phyloP scores from a whole-genome alignment of 1,140 invertebrate species.

The Zaprionus capensis region DNA sequence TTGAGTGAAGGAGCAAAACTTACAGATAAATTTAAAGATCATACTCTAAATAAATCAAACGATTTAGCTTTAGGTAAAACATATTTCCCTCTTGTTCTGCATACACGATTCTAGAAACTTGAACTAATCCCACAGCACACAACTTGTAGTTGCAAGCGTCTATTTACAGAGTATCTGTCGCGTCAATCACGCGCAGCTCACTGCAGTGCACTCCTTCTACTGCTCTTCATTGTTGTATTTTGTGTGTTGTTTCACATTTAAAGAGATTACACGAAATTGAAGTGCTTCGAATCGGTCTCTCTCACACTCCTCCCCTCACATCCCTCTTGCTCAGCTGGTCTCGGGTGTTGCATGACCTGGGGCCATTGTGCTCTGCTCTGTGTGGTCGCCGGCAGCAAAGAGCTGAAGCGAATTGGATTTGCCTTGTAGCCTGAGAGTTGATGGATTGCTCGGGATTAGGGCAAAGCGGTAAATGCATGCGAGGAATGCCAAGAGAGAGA shows the following conservation, averaged over 20 bases:
- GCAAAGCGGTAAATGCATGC: constrained; percentile 25
- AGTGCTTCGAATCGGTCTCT: constrained; percentile 53
- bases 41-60: neutral
- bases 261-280: constrained; percentile 80
- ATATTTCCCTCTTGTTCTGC: neutral
- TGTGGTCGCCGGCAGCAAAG: constrained; percentile 51
- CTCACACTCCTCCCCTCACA: neutral
- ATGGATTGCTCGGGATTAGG: constrained; percentile 61
- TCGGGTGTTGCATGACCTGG: constrained; percentile 53
- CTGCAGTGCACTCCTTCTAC: neutral
- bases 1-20: neutral
- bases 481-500: constrained; percentile 29
- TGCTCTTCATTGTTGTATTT: constrained; percentile 23
- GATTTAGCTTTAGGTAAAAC: neutral
- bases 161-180: constrained; percentile 19
- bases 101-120: neutral
- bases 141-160: neutral
- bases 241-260: constrained; percentile 71
- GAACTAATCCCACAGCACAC: neutral
- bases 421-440: constrained; percentile 56
- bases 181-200: neutral
- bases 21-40: no score
- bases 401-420: constrained; percentile 77
- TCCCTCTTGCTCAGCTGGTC: constrained; percentile 17
- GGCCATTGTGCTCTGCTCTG: constrained; percentile 57